These are phyloP conservation scores for Prosopocoilus inquinatus DNA, from an alignment of 2,888 invertebrate species.

Conservation along the genomic window DNA sequence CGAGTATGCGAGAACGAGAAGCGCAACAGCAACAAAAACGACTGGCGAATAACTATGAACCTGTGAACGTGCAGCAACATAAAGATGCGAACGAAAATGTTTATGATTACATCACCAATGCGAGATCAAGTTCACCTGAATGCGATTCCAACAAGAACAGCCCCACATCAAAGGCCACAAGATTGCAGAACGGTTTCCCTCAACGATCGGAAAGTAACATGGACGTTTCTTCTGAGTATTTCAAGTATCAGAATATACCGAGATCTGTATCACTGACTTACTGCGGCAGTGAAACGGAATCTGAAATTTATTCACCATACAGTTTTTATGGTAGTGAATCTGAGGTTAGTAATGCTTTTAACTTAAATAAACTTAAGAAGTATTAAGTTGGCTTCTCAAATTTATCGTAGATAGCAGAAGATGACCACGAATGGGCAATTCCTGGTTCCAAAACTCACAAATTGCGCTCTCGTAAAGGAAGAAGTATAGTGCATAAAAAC, in stretches of 20 bases:
- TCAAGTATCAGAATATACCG: conserved; percentile 58
- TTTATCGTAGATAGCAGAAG: conserved; percentile 7
- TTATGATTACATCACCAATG: conserved; percentile 64
- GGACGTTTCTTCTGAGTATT: conserved; percentile 56
- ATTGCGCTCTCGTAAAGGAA: conserved; percentile 73
- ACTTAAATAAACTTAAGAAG: neutral
- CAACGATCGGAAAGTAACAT: conserved; percentile 56
- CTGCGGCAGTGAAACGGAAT: conserved; percentile 80
- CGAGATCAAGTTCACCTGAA: conserved; percentile 67
- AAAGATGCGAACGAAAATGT: conserved; percentile 56
- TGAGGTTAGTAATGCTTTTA: conserved; percentile 40
- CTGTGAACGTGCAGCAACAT: conserved; percentile 36
- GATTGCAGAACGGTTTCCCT: conserved; percentile 44
- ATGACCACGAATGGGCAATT: conserved; percentile 51
- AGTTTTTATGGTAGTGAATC: conserved; percentile 69
- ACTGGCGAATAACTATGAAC: conserved; percentile 39
- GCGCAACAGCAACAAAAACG: conserved; percentile 47
- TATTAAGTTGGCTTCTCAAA: conserved; percentile 2
- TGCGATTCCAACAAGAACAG: conserved; percentile 58
- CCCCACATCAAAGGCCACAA: conserved; percentile 41
- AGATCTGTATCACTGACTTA: conserved; percentile 73
- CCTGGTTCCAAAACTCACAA: conserved; percentile 49
- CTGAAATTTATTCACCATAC: conserved; percentile 80
- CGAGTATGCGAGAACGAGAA: conserved; percentile 80
- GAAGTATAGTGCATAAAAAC: conserved; percentile 80